Evolutionary conservation across 2,113 vertebrate genomes (phyloP), one percentile per base, ranked within the genome.

Genomic region (Podarcis cretensis): DNA sequence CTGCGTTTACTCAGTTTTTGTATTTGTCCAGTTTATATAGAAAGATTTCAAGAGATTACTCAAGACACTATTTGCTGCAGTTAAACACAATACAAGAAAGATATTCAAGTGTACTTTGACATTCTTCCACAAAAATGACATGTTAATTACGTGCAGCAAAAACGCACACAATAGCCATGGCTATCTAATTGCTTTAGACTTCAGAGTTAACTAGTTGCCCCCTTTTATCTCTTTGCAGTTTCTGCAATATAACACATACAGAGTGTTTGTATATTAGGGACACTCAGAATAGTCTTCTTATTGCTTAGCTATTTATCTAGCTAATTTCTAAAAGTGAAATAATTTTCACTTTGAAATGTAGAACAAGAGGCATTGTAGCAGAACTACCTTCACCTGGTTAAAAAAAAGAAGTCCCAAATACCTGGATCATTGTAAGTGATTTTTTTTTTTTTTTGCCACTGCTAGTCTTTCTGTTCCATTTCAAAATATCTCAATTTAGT

Each of bases 381-480:
- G 89, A 91, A 92, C 78, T 85, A 80, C 1, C 18, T 91, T 78
- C 66, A 18, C n/a, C n/a, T 73, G 8, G 25, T 30, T 57, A 32
- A 23, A 23, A 2, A n/a, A 30, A 13, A 27, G 5, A 54, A 54
- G 3, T 30, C 8, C 23, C 40, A 87, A 73, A 74, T 89, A 92
- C 93, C 92, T 93, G 94, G 90, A 77, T 77, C 89, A 89, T 94
- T 94, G 90, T 93, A 94, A 94, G 89, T 94, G 88, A 89, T 90
- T 91, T 92, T 94, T 87, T 87, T 37, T 37, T 35, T 91, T 92
- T 92, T 94, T 87, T 85, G 91, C 78, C 89, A 83, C 82, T 16
- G 0, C 25, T 87, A 91, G 91, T 85, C 76, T 94, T 83, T 30
- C 84, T 68, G 74, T 73, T 85, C 85, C 91, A 73, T 93, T 95